Conservation (phyloP, 2,888 invertebrate species). For the Thereva nobilitata region DNA sequence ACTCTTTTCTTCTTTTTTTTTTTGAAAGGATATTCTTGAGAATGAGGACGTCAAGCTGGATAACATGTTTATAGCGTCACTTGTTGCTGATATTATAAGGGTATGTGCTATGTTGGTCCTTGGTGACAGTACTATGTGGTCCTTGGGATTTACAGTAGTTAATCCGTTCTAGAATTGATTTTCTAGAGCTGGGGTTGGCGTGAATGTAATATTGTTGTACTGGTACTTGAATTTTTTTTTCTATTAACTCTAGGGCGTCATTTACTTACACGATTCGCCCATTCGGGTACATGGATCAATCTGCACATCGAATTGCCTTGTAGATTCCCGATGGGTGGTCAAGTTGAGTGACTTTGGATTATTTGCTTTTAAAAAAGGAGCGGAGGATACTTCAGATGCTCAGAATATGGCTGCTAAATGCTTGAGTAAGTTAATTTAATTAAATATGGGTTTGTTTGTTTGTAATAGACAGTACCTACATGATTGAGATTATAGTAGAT, state of each 20-base stretch:
- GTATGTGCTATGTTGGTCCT: slow-evolving; percentile 62
- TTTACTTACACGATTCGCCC: slow-evolving; percentile 86
- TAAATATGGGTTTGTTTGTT: slow-evolving; percentile 1
- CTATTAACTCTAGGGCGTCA: slow-evolving; percentile 71
- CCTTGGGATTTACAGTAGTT: not conserved
- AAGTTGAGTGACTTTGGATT: slow-evolving; percentile 92
- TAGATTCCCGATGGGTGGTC: slow-evolving; percentile 94
- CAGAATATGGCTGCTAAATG: slow-evolving; percentile 65
- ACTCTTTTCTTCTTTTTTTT: slow-evolving; percentile 15
- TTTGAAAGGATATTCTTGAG: slow-evolving; percentile 81
- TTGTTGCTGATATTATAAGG: slow-evolving; percentile 91
- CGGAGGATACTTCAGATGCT: slow-evolving; percentile 68
- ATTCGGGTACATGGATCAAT: slow-evolving; percentile 85
- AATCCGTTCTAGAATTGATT: slow-evolving; percentile 3
- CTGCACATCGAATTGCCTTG: slow-evolving; percentile 88
- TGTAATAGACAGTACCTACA: not conserved
- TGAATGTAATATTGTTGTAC: too few species aligned
- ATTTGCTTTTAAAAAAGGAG: slow-evolving; percentile 80
- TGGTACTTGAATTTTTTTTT: not conserved
- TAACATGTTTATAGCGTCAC: slow-evolving; percentile 93
- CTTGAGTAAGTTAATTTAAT: slow-evolving; percentile 64
- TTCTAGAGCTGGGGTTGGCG: too few species aligned
- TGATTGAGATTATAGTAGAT: not conserved
- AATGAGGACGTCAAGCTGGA: slow-evolving; percentile 95
- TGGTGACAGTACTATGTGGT: not conserved